Evolutionary conservation across 2,113 vertebrate genomes (phyloP), one percentile per base, ranked within the genome.

Genomic region (Pavo muticus): DNA sequence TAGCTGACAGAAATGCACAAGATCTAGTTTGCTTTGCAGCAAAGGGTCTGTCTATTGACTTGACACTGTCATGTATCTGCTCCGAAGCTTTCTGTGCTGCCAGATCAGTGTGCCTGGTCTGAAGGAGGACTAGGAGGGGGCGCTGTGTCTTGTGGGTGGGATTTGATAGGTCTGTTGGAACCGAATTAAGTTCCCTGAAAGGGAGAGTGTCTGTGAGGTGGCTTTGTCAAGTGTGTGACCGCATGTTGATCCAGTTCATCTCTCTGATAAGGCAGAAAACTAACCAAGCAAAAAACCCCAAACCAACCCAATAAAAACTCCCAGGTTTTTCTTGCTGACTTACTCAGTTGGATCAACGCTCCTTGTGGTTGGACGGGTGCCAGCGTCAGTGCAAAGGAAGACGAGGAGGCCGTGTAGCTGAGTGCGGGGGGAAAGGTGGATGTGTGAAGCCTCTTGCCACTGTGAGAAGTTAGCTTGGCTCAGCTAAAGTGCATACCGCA

Each of bases 401-500:
- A n/a, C 35, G n/a, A 16, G 15, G 5, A 39, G 32, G 37, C 37
- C 4, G 1, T 7, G 1, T 24, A 16, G 50, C 50, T 61, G 57
- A 13, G 16, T 21, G 5, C 8, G 9, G 57, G 15, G 14, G 30
- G 45, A n/a, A 73, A 8, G 23, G 52, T 44, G 27, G 29, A 16
- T 21, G 5, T 4, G 20, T 20, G 24, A 63, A 79, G 48, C 57
- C 32, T 27, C 17, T 37, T 0, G 0, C 15, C 1, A 1, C 32
- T 32, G 42, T 6, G 35, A 45, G 69, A 20, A 24, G 40, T 32
- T 30, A 19, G 7, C 40, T 71, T 40, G 40, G 25, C 30, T 71
- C 15, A 48, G 45, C 16, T 3, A 1, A 20, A 67, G 50, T 1
- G 17, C 29, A 0, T 3, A 6, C 20, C 7, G 1, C 6, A 1